Conservation (phyloP, 2,113 vertebrate genomes). For the Archilochus colubris region DNA sequence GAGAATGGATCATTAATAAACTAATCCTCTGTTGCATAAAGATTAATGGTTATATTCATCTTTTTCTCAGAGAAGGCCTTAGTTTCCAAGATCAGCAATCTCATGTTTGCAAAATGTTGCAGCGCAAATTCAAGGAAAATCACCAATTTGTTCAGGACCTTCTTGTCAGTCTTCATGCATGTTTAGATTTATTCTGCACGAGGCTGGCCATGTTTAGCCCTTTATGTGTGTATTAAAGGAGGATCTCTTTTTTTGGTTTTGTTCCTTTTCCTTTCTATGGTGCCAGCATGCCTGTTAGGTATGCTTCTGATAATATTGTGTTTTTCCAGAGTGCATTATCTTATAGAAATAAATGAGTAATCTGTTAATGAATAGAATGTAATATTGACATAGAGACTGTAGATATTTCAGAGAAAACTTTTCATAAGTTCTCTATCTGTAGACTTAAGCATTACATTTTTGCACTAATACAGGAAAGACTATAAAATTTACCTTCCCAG, state of each 20-base stretch:
- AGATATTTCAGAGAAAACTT: not conserved
- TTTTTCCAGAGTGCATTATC: not conserved
- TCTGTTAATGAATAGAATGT: not conserved
- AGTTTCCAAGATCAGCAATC: not conserved
- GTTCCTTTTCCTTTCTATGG: not conserved
- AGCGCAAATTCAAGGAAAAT: not conserved
- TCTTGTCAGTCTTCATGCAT: not conserved
- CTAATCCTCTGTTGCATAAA: not conserved
- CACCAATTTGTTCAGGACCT: not conserved
- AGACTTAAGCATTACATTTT: not conserved
- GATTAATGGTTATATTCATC: not conserved
- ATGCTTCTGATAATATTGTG: not conserved
- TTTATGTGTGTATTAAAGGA: not conserved
- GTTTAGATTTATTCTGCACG: not conserved
- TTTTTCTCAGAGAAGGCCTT: not conserved
- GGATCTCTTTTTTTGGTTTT: not conserved
- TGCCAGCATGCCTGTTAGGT: not conserved
- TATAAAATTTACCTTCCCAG: not conserved
- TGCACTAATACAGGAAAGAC: not conserved
- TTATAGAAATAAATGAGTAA: not conserved
- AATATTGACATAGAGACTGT: not conserved
- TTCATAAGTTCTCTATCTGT: not conserved
- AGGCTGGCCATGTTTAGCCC: not conserved
- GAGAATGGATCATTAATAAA: not conserved
- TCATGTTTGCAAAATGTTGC: not conserved